Evolutionary conservation across 30 jellyfish, hydroid and myxozoan genomes (phyloP), one percentile per base, ranked within the genome.

Genomic region (Pelagia noctiluca): DNA sequence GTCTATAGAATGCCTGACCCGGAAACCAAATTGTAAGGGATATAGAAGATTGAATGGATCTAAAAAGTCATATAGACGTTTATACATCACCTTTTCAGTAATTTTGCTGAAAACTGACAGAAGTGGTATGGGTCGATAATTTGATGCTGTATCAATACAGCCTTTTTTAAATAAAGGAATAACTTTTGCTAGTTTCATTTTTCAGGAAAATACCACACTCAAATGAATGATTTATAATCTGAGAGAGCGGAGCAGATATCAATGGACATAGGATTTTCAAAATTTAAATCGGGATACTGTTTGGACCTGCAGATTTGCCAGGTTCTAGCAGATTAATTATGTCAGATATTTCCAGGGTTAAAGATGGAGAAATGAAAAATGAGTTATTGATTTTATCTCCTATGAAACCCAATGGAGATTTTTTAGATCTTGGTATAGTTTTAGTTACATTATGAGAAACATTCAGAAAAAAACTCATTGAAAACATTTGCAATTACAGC

Each of bases 401-500:
- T n/a, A n/a, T n/a, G n/a, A n/a, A n/a, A n/a, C n/a, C n/a, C n/a
- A n/a, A n/a, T n/a, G n/a, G n/a, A n/a, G n/a, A n/a, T n/a, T n/a
- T n/a, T n/a, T n/a, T n/a, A n/a, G n/a, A n/a, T n/a, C n/a, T n/a
- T n/a, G n/a, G n/a, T n/a, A n/a, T n/a, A n/a, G n/a, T n/a, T n/a
- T n/a, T n/a, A n/a, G 80, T 64, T 19, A 54, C 63, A 48, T 83
- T 36, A 19, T 83, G 78, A 29, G 85, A 80, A 42, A 83, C 81
- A 54, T 71, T 36, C 42, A 35, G n/a, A 53, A 36, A 70, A 83
- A 62, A 50, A 71, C 31, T 65, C 60, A 50, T 71, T 71, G 81
- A 83, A 83, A 38, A 50, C 42, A 82, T 52, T 84, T 16, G 91
- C 95, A 72, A 74, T 84, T 36, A 57, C 90, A 84, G 76, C 85